These are phyloP conservation scores for Lycocerus yunnanus DNA, from an alignment of 2,888 invertebrate species.

Conservation along the genomic window DNA sequence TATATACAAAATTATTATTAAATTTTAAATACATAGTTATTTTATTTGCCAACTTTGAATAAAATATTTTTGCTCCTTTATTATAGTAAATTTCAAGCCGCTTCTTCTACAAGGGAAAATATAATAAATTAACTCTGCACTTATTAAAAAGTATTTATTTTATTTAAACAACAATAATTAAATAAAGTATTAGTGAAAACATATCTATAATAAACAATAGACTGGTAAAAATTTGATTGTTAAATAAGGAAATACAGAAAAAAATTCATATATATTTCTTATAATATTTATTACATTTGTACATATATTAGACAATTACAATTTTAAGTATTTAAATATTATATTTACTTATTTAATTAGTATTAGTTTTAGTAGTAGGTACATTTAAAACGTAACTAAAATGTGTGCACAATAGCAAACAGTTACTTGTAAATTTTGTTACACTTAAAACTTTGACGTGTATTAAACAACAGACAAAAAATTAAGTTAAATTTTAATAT, in stretches of 20 bases:
- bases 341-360: constrained; percentile 21
- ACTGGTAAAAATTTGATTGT: background rate
- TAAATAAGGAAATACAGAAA: background rate
- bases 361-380: constrained; percentile 16
- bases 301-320: constrained; percentile 28
- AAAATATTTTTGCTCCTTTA: no score
- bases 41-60: no score
- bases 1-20: no score
- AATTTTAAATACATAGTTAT: no score
- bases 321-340: constrained; percentile 25
- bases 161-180: background rate
- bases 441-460: constrained; percentile 4
- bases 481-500: constrained; percentile 7
- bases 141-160: background rate
- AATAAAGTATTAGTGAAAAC: background rate
- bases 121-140: background rate
- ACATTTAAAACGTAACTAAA: constrained; percentile 25
- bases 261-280: background rate
- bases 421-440: constrained; percentile 8
- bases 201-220: background rate
- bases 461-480: constrained; percentile 7
- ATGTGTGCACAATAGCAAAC: constrained; percentile 11
- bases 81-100: no score
- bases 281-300: constrained; percentile 26
- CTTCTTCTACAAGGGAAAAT: no score